These are phyloP conservation scores for Apodemia mormo DNA, from an alignment of 2,888 invertebrate species.

Conservation along the genomic window DNA sequence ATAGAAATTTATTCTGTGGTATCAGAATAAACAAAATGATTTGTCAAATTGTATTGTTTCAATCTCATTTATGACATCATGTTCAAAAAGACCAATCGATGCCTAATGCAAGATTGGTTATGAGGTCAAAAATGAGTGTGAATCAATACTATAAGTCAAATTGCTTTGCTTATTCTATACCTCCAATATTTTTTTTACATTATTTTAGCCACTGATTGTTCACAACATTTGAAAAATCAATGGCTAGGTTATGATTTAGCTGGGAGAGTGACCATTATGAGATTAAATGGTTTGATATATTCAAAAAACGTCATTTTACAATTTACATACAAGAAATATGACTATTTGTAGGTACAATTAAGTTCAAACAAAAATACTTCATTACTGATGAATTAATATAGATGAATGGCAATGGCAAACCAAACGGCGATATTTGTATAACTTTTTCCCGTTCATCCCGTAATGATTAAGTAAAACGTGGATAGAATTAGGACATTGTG, in stretches of 20 bases:
- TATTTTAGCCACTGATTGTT: slow-evolving; percentile 65
- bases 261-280: slow-evolving; percentile 53
- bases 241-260: slow-evolving; percentile 51
- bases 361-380: too few relatives aligned
- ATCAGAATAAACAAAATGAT: not conserved
- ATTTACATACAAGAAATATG: too few relatives aligned
- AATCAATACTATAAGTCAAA: not conserved
- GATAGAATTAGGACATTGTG: too few relatives aligned
- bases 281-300: not conserved
- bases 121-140: not conserved
- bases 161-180: not conserved
- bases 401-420: too few relatives aligned
- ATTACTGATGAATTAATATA: too few relatives aligned
- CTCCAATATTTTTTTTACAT: slow-evolving; percentile 18
- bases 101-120: not conserved
- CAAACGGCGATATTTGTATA: too few relatives aligned
- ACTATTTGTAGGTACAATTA: too few relatives aligned
- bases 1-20: not conserved
- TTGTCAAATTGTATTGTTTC: not conserved
- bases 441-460: too few relatives aligned
- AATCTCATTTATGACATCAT: not conserved
- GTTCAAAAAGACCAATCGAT: not conserved
- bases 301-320: not conserved
- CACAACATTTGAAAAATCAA: slow-evolving; percentile 62
- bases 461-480: too few relatives aligned